A percentile compares a stretch with the other conserved stretches of the same genome.
These are phyloP conservation scores for Sycophila sp. DNA, from an alignment of 1,140 invertebrate species.

Conservation along the genomic window DNA sequence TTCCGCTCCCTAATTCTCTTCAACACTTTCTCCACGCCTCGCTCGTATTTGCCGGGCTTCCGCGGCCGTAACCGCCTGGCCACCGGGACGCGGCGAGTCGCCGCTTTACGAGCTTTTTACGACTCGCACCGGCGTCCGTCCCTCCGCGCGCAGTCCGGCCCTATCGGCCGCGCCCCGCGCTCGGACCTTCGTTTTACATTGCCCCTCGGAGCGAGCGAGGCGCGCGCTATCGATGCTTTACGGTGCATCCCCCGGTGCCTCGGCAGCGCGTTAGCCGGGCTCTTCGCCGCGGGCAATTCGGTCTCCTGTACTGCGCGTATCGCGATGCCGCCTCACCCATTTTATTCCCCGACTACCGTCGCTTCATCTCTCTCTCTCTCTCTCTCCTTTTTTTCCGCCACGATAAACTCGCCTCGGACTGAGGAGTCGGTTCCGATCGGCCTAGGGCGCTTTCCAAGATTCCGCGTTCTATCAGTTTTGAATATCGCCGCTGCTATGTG, in stretches of 20 bases:
- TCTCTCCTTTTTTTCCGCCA: no score
- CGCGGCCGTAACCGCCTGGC: background rate
- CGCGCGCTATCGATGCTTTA: background rate
- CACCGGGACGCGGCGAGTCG: background rate
- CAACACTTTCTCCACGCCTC: background rate
- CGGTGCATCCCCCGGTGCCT: background rate
- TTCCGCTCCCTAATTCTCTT: background rate
- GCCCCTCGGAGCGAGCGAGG: no score
- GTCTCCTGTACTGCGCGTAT: background rate
- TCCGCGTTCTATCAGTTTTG: no score
- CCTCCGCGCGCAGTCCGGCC: background rate
- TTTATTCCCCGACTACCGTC: background rate
- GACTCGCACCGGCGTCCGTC: slow-evolving; percentile 10
- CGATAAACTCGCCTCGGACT: no score
- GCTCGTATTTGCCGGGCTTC: background rate
- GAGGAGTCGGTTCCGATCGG: no score
- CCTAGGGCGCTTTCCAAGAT: no score
- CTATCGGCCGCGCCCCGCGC: background rate
- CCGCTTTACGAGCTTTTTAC: slow-evolving; percentile 35
- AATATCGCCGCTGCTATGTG: no score
- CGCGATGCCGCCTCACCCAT: background rate
- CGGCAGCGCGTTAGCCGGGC: background rate
- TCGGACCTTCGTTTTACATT: slow-evolving; percentile 25
- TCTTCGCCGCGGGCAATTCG: background rate
- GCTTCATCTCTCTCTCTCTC: background rate